Base-by-base conservation (phyloP, 2,113 vertebrate genomes). In the Gallinago media region DNA sequence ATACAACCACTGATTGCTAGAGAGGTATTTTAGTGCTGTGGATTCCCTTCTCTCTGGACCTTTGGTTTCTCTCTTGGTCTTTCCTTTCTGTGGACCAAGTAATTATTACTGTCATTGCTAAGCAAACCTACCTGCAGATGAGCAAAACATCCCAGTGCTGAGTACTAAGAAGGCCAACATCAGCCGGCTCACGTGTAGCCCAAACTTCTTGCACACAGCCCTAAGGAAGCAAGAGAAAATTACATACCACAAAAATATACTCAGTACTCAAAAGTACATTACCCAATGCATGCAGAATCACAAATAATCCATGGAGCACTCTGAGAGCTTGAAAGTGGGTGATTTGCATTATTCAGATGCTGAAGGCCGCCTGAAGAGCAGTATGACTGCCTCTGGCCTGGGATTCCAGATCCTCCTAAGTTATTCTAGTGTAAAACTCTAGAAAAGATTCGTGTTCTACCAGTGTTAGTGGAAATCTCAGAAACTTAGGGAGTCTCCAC, bases 201-300 rank as follows among this genome's bases (percentile, higher is more conserved):
- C 99, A 97, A 99, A 99, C 96, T 99, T 99, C 98, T 99, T 99
- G 96, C 99, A 99, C 74, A 99, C 99, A 4, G 99, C 99, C 98
- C 99, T 99, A 83, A 55, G 82, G 79, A 72, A 94, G 67, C 74
- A 94, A 88, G 66, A 95, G 65, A 86, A 26, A 40, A 76, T 89
- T 17, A 85, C 44, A 58, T 8, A 25, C 29, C 55, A 70, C 40
- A 25, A 50, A 86, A 79, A 72, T 0, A 76, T 12, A 36, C 80
- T 34, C 73, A 25, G 21, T 6, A 29, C 6, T 12, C 12, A 16
- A 16, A 44, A 49, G 8, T 49, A 29, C 46, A 73, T 63, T 18
- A 26, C 15, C 8, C 32, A 34, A 11, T 0, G 11, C n/a, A 11
- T 8, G 47, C 46, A 76, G 17, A 59, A 29, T 55, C 50, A 70